Percentiles rank a stretch among this genome's conserved stretches.
These are phyloP conservation scores for Ricordea florida DNA, from an alignment of 92 coral and sea anemone genomes.

Conservation along the genomic window DNA sequence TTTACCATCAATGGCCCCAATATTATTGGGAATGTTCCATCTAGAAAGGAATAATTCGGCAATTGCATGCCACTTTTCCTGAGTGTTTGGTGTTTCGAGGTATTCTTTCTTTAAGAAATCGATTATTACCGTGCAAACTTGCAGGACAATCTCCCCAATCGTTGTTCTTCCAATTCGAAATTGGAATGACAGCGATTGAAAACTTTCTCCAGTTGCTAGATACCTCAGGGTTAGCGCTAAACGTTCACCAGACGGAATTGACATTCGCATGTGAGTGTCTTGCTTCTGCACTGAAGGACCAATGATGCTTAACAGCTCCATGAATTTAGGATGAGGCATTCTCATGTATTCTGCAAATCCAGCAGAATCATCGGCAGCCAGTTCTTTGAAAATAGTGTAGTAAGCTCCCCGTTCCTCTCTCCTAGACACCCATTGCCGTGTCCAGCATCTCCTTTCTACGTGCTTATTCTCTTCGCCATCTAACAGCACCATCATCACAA, in stretches of 20 bases:
- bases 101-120: conserved; percentile 9
- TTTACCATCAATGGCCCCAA: conserved; percentile 29
- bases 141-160: too few species aligned
- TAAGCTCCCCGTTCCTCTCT: conserved; percentile 13
- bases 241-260: too few species aligned
- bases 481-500: too few species aligned
- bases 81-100: conserved; percentile 19
- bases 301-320: background rate
- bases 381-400: background rate
- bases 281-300: background rate
- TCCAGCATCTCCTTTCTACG: too few species aligned
- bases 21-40: conserved; percentile 27
- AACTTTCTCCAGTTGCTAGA: too few species aligned
- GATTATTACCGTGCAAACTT: too few species aligned
- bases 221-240: too few species aligned
- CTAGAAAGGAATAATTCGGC: conserved; percentile 10
- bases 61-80: conserved; percentile 19
- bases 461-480: too few species aligned
- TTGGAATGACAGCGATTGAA: too few species aligned
- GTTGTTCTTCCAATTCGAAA: too few species aligned
- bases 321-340: conserved; percentile 18
- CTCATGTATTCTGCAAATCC: conserved; percentile 26
- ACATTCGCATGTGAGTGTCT: too few species aligned
- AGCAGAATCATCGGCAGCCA: conserved; percentile 28
- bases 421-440: conserved; percentile 22